phyloP scores from a whole-genome alignment of 2,888 invertebrate species.

The Conus canariensis region DNA sequence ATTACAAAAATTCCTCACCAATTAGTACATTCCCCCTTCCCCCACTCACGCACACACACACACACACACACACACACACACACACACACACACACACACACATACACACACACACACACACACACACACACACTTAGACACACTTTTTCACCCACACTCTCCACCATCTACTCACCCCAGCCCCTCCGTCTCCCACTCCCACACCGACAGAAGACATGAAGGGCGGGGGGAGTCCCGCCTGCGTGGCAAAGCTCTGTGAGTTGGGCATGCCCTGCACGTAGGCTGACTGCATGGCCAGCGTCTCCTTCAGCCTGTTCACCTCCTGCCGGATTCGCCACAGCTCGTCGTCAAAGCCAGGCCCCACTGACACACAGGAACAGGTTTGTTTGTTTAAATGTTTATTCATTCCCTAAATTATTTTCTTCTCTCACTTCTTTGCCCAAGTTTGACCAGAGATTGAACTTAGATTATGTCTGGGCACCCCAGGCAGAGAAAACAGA shows the following conservation, averaged over 20 bases:
- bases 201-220: slow-evolving; percentile 14
- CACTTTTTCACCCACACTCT: no score
- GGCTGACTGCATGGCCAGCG: slow-evolving; percentile 72
- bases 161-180: slow-evolving; percentile 19
- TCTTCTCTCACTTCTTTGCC: no score
- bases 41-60: neutral
- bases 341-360: slow-evolving; percentile 68
- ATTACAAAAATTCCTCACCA: no score
- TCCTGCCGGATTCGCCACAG: slow-evolving; percentile 69
- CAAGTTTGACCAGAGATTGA: no score
- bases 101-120: neutral
- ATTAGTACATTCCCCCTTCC: no score
- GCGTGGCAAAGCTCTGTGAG: slow-evolving; percentile 42
- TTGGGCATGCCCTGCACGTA: slow-evolving; percentile 68
- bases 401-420: no score
- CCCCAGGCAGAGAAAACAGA: no score
- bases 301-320: slow-evolving; percentile 71
- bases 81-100: neutral
- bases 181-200: slow-evolving; percentile 38
- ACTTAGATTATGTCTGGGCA: no score
- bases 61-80: neutral
- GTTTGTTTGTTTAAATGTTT: no score
- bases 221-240: slow-evolving; percentile 43
- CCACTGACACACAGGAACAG: slow-evolving; percentile 40
- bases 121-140: no score